These are phyloP conservation scores for Indri indri DNA, from an alignment of 2,113 vertebrate genomes.

Conservation along the genomic window DNA sequence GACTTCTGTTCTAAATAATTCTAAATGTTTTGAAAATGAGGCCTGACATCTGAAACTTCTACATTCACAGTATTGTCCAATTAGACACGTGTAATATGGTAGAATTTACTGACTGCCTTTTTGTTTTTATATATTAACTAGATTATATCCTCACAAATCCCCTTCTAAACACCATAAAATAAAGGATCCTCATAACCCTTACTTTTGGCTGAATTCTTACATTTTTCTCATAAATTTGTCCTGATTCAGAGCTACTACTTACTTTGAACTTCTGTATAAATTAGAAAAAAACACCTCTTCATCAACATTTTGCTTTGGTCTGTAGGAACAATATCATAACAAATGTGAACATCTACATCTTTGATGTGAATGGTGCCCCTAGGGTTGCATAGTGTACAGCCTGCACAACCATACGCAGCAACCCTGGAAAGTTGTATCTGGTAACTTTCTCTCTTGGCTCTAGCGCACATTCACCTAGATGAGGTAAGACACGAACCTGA, in stretches of 20 bases:
- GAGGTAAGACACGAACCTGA: neutral
- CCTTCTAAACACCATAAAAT: neutral
- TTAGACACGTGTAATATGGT: neutral
- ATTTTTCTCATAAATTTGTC: neutral
- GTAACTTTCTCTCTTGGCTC: neutral
- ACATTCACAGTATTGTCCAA: neutral
- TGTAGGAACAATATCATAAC: neutral
- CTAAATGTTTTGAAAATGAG: neutral
- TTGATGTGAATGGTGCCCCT: neutral
- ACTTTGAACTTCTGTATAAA: neutral
- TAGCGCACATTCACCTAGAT: neutral
- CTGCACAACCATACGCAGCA: neutral
- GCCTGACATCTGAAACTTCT: neutral
- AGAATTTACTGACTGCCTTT: neutral
- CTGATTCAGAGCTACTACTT: neutral
- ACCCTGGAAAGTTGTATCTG: neutral
- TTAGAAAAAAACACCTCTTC: neutral
- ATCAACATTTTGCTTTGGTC: neutral
- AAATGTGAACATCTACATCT: neutral
- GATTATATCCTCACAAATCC: neutral
- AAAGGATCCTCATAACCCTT: neutral
- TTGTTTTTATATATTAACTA: neutral
- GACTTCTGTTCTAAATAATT: constrained; percentile 33
- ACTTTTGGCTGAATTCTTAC: neutral
- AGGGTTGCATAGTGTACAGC: neutral